phyloP scores from a whole-genome alignment of 2,113 vertebrate genomes.

The Gyps fulvus region DNA sequence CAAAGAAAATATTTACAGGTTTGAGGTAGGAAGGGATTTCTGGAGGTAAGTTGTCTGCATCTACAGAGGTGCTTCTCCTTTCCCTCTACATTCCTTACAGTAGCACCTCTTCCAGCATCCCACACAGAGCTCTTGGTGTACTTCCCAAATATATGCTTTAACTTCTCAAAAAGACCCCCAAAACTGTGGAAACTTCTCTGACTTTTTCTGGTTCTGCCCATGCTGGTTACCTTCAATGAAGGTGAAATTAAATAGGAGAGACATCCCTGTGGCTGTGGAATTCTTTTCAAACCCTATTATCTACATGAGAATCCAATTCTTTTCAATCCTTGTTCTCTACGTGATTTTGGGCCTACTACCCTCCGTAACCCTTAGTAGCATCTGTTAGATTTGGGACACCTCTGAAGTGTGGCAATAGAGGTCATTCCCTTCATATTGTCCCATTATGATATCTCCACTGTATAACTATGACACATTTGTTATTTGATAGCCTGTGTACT shows the following conservation, averaged over 20 bases:
- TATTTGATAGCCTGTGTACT: not conserved
- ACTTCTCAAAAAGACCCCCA: not conserved
- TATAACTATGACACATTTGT: too few relatives aligned
- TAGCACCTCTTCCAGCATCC: not conserved
- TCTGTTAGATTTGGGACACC: not conserved
- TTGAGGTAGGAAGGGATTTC: not conserved
- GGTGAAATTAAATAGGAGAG: not conserved
- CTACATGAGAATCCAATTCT: not conserved
- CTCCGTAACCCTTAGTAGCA: not conserved
- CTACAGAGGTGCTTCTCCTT: not conserved
- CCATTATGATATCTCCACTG: not conserved
- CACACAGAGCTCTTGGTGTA: rapidly evolving
- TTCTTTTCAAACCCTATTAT: not conserved
- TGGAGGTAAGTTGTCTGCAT: not conserved
- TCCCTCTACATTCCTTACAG: not conserved
- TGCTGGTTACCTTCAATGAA: not conserved
- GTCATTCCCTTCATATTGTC: not conserved
- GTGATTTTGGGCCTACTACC: not conserved
- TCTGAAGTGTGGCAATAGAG: not conserved
- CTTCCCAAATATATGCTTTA: not conserved
- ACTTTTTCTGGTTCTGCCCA: not conserved
- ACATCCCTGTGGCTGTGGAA: not conserved
- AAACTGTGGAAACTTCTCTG: not conserved
- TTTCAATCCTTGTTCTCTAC: not conserved
- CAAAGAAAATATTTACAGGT: not conserved